These are phyloP conservation scores for Acrobasis consociella DNA, from an alignment of 2,888 invertebrate species.

Conservation along the genomic window DNA sequence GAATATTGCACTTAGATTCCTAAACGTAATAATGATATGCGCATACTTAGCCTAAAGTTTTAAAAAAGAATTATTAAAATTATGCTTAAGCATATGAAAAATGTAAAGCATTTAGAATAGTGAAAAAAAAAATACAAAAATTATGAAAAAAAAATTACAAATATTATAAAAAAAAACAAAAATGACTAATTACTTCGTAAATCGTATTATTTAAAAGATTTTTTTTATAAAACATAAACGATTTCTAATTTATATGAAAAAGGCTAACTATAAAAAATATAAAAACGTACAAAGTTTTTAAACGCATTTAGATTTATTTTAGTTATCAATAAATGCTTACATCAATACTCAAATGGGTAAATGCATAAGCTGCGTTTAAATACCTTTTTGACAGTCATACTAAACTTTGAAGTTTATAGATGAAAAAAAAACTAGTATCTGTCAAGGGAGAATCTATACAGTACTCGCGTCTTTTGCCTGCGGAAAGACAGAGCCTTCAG, in stretches of 20 bases:
- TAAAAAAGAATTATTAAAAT: conserved; percentile 7
- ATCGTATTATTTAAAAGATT: not conserved
- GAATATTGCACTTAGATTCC: conserved; percentile 67
- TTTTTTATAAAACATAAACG: not conserved
- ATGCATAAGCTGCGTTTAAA: not conserved
- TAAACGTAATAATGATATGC: conserved; percentile 66
- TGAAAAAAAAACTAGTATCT: not conserved
- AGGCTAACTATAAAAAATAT: not conserved
- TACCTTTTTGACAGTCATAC: not conserved
- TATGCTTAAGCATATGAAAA: conserved; percentile 21
- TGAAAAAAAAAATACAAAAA: conserved; percentile 30
- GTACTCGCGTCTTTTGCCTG: not conserved
- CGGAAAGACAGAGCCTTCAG: not conserved
- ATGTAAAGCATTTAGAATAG: conserved; percentile 28
- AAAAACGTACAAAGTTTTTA: not conserved
- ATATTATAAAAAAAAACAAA: not conserved
- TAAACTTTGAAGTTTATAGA: not conserved
- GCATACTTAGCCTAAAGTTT: conserved; percentile 51
- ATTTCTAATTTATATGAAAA: not conserved
- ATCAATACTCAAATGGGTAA: not conserved
- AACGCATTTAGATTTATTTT: not conserved
- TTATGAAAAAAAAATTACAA: not conserved
- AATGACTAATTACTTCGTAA: not conserved
- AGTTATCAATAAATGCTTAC: not conserved
- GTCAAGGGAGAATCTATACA: not conserved